Evolutionary conservation across 2,888 invertebrate genomes (phyloP), one percentile per base, ranked within the genome.

Genomic region (Drosophila conformis): DNA sequence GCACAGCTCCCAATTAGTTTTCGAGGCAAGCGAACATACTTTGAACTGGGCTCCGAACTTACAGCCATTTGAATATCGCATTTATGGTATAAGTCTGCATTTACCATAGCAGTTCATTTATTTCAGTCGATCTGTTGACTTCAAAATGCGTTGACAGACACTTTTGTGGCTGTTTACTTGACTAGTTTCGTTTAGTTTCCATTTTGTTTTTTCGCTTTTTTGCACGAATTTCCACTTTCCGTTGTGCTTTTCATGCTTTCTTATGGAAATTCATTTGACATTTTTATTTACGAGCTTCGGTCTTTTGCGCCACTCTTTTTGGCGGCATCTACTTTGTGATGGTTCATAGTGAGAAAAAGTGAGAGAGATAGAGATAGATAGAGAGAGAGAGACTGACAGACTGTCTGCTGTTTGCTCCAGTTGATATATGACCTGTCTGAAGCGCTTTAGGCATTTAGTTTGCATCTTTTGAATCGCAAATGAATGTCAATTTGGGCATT

Each of bases 221-320:
- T 40, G 61, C 60, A 42, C 46, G 72, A 76, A 60, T 72, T 78
- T 80, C 72, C 72, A 78, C 78, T 78, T 78, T 78, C 76, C 62
- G 78, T 85, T 71, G 59, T 35, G 66, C 29, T 67, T 71, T 71
- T 74, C 65, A 42, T 80, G 69, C 78, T 88, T 86, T 79, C 74
- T 64, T 89, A 82, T 73, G 87, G 77, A 88, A 83, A 89, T 89
- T 72, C 69, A 74, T 87, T 71, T 76, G 84, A 77, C 89, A 82
- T 74, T 87, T 87, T 89, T 89, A 78, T 89, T 84, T 87, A 89
- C 81, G 74, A 82, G 68, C 65, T 72, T 78, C 64, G 70, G 69
- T 71, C 66, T 63, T 70, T 83, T 73, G 73, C 71, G 65, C 57
- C 60, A 61, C 57, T 21, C n/a, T 61, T 54, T 61, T 63, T 61